Evolutionary conservation across 2,113 vertebrate species (phyloP).

Genomic region (Peromyscus maniculatus): DNA sequence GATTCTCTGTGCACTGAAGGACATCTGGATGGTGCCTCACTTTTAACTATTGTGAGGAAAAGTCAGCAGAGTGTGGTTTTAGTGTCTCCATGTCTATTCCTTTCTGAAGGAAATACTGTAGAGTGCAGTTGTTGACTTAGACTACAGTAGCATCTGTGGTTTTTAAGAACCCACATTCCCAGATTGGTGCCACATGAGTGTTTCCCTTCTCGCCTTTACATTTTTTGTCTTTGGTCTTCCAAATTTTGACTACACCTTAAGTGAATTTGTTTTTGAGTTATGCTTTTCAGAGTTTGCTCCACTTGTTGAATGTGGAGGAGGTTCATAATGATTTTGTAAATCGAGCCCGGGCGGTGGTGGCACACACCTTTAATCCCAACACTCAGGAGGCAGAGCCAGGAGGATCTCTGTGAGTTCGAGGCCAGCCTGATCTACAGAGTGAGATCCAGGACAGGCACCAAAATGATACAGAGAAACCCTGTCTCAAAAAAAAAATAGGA

Average conservation of each 20-base stretch:
- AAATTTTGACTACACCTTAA: conserved; percentile 3
- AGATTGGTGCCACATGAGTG: background rate
- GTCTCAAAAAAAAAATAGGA: too few species aligned
- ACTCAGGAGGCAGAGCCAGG: too few species aligned
- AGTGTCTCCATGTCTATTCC: background rate
- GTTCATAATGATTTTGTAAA: background rate
- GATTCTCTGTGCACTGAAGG: background rate
- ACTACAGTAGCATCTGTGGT: background rate
- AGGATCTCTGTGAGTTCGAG: too few species aligned
- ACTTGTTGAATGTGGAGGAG: background rate
- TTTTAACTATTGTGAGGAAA: background rate
- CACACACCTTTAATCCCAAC: too few species aligned
- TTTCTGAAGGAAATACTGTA: background rate
- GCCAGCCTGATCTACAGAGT: too few species aligned
- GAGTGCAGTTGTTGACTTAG: background rate
- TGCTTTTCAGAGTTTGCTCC: background rate
- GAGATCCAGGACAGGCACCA: too few species aligned
- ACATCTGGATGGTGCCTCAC: background rate
- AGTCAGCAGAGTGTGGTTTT: background rate
- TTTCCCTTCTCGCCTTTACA: background rate
- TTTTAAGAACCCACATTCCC: conserved; percentile 1
- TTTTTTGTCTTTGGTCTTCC: background rate
- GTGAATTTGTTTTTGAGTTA: background rate
- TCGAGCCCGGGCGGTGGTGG: too few species aligned
- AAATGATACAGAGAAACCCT: too few species aligned